Evolutionary conservation across 2,113 vertebrate species (phyloP).

Genomic region (Tylochromis polylepis): DNA sequence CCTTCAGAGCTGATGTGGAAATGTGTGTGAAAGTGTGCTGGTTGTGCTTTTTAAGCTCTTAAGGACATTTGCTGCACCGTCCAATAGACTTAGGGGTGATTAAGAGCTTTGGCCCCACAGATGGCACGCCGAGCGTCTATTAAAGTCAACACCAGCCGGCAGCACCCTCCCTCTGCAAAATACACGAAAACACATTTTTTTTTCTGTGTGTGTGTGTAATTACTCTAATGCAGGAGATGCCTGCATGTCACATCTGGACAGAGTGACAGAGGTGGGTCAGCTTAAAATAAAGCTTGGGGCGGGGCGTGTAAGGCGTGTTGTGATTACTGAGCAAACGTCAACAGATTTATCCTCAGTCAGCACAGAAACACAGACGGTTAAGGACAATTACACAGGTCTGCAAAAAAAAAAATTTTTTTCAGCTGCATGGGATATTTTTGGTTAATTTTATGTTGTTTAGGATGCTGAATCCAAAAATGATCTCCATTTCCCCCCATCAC

Average conservation of each 20-base stretch:
- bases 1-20: not conserved
- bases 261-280: not conserved
- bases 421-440: too few species aligned
- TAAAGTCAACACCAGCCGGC: conserved; percentile 7
- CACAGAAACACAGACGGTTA: not conserved
- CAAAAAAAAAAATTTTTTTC: too few species aligned
- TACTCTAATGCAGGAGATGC: conserved; percentile 12
- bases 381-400: too few species aligned
- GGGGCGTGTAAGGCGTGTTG: fast-evolving
- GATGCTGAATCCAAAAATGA: too few species aligned
- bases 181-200: not conserved
- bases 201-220: not conserved
- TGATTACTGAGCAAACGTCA: not conserved
- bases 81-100: conserved; percentile 53
- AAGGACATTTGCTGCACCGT: conserved; percentile 44
- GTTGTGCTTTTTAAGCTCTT: conserved; percentile 61
- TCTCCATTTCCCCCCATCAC: too few species aligned
- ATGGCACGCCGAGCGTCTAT: conserved; percentile 2
- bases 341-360: not conserved
- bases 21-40: conserved; percentile 42
- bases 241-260: not conserved
- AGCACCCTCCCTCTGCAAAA: not conserved
- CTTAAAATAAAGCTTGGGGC: not conserved
- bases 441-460: too few species aligned
- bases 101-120: conserved; percentile 56